Base-by-base conservation (phyloP, 2,797 vertebrate species). In the Spea hammondii region DNA sequence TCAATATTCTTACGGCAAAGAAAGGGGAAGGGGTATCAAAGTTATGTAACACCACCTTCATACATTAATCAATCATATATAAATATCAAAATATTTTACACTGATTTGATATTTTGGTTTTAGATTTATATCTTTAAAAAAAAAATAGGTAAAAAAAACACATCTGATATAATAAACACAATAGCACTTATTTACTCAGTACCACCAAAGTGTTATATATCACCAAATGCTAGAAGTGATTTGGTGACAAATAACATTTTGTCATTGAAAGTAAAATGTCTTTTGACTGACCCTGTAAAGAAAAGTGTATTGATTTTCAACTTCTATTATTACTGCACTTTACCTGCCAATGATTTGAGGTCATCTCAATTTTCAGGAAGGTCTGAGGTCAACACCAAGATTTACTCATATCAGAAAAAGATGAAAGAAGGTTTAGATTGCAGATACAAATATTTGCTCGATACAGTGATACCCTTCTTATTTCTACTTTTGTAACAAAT, bases 301-400 rank as follows among this genome's bases (percentile, higher is more conserved):
- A 53, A 83, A 4, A 83, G 70, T 46, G 13, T 88, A 90, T 90
- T 88, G 89, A 90, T 90, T 89, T 90, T 88, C 85, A 85, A 72
- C 84, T 88, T 86, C 84, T 87, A 62, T 89, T 88, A 88, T 89
- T 87, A 88, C 78, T 82, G 78, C 85, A 83, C 74, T 88, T 89
- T 90, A 89, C 85, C 86, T 84, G 77, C 76, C 83, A 86, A 82
- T 89, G 86, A 90, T 89, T 86, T 66, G 76, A 86, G 88, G 87
- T 88, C 89, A 89, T 84, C 77, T 89, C 89, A 88, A 89, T 90
- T 89, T 90, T 89, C 84, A 79, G 72, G 84, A 83, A 87, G 84
- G 83, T 84, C 85, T 84, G 64, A 81, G 85, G 87, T 89, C 87
- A 89, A 89, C 84, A 81, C 86, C 74, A 79, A 87, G 84, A 86